A percentile compares a stretch with the other conserved stretches of the same genome.
Evolutionary conservation across 23 tunicate species (phyloP).

Genomic region (Trididemnum nubilum): DNA sequence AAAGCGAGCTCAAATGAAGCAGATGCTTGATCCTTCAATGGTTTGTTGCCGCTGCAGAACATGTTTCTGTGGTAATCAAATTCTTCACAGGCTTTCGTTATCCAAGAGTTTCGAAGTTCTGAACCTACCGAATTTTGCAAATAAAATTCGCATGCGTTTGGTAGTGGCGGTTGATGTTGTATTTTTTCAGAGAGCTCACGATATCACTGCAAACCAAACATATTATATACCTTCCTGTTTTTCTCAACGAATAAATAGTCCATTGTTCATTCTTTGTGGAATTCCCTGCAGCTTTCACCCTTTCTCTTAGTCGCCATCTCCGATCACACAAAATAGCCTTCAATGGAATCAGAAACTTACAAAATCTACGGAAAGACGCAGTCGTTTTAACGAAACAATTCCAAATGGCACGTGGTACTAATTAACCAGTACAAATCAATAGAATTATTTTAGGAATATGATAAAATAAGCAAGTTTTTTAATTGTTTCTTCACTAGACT

Average conservation of each 20-base stretch:
- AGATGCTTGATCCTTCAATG: background rate
- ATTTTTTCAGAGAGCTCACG: constrained; percentile 23
- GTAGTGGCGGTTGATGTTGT: constrained; percentile 25
- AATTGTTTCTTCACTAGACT: background rate
- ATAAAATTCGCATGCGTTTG: constrained; percentile 23
- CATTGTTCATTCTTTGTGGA: constrained; percentile 18
- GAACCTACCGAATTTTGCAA: constrained; percentile 6
- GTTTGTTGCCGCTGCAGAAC: background rate
- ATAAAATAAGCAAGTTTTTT: background rate
- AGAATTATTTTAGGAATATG: background rate
- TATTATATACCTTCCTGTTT: background rate
- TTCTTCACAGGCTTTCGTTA: background rate
- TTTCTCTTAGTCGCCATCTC: constrained; percentile 20
- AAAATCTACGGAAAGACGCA: constrained; percentile 25
- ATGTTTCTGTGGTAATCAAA: background rate
- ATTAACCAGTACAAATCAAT: background rate
- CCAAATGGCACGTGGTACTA: background rate
- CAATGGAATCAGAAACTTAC: constrained; percentile 13
- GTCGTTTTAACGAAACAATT: constrained; percentile 12
- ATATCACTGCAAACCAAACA: constrained; percentile 16
- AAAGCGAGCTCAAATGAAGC: background rate
- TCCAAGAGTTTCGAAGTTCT: background rate
- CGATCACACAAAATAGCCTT: constrained; percentile 12
- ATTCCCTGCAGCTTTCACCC: background rate
- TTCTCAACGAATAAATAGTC: constrained; percentile 19